Evolutionary conservation across 1,140 invertebrate species (phyloP).

Genomic region (Phocides pigmalion): DNA sequence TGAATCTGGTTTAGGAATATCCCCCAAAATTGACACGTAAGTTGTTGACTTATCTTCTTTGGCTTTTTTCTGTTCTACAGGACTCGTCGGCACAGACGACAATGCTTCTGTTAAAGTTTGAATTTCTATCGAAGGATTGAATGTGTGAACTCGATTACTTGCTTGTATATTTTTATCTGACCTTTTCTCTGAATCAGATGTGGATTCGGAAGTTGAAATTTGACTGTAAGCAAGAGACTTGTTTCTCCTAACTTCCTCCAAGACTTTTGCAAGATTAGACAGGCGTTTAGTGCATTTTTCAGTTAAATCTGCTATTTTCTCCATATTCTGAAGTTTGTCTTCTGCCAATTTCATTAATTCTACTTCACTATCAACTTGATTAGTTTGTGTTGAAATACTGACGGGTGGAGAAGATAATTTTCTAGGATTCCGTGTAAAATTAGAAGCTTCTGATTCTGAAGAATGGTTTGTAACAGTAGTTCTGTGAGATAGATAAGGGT

Average conservation of each 20-base stretch:
- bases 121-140: conserved; percentile 29
- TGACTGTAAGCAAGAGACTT: conserved; percentile 76
- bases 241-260: conserved; percentile 84
- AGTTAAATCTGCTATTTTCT: conserved; percentile 80
- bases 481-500: conserved; percentile 27
- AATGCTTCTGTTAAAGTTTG: conserved; percentile 22
- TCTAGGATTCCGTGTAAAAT: background rate
- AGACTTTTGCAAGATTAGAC: conserved; percentile 82
- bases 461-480: conserved; percentile 35
- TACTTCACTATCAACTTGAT: conserved; percentile 54
- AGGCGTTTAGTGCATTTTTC: conserved; percentile 83
- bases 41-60: conserved; percentile 13
- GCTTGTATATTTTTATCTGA: conserved; percentile 46
- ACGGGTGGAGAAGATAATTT: conserved; percentile 41
- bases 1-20: conserved; percentile 62
- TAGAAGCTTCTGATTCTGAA: conserved; percentile 41
- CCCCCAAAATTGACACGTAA: conserved; percentile 55
- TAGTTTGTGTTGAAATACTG: conserved; percentile 65
- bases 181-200: conserved; percentile 64
- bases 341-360: conserved; percentile 70
- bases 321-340: conserved; percentile 76
- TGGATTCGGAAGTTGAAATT: conserved; percentile 66
- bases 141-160: conserved; percentile 12
- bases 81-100: conserved; percentile 23
- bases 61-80: conserved; percentile 21